Evolutionary conservation across 2,888 invertebrate genomes (phyloP).

Genomic region (Drosophila monieri): DNA sequence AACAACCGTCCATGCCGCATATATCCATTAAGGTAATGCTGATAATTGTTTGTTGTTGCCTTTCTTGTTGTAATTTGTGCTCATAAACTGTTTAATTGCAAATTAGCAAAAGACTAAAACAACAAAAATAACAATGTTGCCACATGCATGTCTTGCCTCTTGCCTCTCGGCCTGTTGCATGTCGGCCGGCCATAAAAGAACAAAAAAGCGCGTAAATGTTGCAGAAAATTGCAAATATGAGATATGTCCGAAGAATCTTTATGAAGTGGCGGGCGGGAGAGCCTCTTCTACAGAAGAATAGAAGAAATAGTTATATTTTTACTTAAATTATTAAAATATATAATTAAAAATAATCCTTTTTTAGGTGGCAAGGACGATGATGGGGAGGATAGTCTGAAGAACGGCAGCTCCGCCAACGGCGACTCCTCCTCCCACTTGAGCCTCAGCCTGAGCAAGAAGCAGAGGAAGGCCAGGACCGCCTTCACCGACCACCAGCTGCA

Average conservation of each 20-base stretch:
- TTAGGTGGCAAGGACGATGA: constrained; percentile 94
- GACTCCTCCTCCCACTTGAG: constrained; percentile 60
- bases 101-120: constrained; percentile 63
- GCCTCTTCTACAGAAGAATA: no score
- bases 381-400: constrained; percentile 84
- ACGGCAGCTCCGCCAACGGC: constrained; percentile 75
- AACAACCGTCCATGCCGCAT: constrained; percentile 6
- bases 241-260: constrained; percentile 12
- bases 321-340: no score
- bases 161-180: no score
- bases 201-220: constrained; percentile 47
- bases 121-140: constrained; percentile 33
- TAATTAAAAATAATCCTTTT: constrained; percentile 4
- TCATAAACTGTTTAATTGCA: constrained; percentile 80
- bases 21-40: constrained; percentile 36
- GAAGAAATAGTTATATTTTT: no score
- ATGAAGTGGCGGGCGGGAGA: not conserved
- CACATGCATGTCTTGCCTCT: constrained; percentile 23
- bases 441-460: constrained; percentile 91
- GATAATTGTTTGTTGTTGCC: constrained; percentile 40
- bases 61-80: constrained; percentile 66
- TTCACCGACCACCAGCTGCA: constrained; percentile 99
- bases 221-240: constrained; percentile 51
- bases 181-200: constrained; percentile 56
- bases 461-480: constrained; percentile 97